phyloP scores from a whole-genome alignment of 2,113 vertebrate genomes.

The Tupaia tana region DNA sequence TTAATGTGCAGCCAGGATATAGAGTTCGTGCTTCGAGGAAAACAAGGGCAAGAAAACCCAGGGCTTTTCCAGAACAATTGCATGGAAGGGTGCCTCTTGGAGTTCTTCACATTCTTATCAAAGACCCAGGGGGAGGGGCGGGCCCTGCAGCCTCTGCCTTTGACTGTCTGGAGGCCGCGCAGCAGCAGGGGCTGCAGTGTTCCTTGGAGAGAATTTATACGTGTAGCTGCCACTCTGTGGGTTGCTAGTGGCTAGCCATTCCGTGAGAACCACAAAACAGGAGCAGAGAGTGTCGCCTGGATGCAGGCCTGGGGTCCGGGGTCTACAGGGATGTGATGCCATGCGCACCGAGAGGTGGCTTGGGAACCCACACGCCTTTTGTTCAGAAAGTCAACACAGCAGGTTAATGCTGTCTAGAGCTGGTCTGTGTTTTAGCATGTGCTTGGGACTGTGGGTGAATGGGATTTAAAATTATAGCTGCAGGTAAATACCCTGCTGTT shows the following conservation, averaged over 20 bases:
- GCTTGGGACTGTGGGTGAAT: not conserved
- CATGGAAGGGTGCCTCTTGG: not conserved
- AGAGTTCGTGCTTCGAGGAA: not conserved
- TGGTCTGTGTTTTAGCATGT: not conserved
- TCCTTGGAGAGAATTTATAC: not conserved
- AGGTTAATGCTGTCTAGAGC: not conserved
- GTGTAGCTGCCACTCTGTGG: slow-evolving; percentile 52
- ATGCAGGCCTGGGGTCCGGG: no score
- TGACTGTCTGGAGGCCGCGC: not conserved
- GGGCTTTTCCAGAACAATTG: slow-evolving; percentile 2
- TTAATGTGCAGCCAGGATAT: not conserved
- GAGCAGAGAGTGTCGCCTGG: not conserved
- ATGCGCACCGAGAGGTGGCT: not conserved
- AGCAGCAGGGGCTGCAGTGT: fast-evolving
- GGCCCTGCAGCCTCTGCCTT: not conserved
- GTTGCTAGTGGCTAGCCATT: not conserved
- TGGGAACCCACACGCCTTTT: not conserved
- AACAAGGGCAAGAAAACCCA: not conserved
- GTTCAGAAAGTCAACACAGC: not conserved
- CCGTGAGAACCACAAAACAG: not conserved
- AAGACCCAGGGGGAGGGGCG: not conserved
- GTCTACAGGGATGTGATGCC: no score
- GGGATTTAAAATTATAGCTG: not conserved
- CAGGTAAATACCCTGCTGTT: not conserved
- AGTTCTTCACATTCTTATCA: not conserved